phyloP scores from a whole-genome alignment of 2,113 vertebrate genomes.

The Antigone vipio region DNA sequence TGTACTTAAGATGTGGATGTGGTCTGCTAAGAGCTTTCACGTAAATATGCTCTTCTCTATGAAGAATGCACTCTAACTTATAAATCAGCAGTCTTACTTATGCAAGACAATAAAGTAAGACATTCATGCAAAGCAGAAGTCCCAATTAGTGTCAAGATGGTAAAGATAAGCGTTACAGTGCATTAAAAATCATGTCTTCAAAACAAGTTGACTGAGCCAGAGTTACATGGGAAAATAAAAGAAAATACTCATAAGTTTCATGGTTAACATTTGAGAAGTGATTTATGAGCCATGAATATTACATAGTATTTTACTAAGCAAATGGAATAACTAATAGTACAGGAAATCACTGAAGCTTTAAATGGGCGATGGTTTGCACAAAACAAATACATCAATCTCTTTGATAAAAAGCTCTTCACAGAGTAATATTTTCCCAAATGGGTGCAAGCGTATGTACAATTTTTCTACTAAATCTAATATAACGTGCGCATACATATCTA shows the following conservation, averaged over 20 bases:
- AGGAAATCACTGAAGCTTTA: neutral
- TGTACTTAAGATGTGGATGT: neutral
- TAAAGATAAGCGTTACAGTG: neutral
- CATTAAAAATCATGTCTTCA: neutral
- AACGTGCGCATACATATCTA: neutral
- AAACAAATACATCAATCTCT: neutral
- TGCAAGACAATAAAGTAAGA: neutral
- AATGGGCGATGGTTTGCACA: neutral
- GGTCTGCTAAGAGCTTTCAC: neutral
- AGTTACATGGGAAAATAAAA: neutral
- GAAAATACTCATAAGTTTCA: neutral
- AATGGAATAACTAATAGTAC: slow-evolving; percentile 35
- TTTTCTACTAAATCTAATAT: neutral
- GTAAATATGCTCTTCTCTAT: neutral
- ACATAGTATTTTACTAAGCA: slow-evolving; percentile 45
- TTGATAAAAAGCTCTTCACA: neutral
- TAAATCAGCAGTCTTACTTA: neutral
- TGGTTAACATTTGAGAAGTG: neutral
- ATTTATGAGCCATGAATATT: slow-evolving; percentile 44
- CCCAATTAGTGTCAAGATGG: neutral
- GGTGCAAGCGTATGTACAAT: neutral
- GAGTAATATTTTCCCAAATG: neutral
- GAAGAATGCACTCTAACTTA: neutral
- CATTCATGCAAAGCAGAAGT: neutral
- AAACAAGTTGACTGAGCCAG: neutral